Percentiles rank a stretch among this genome's conserved stretches.
These are phyloP conservation scores for Sterrhoptilus dennistouni DNA, from an alignment of 2,113 vertebrate genomes.

Conservation along the genomic window DNA sequence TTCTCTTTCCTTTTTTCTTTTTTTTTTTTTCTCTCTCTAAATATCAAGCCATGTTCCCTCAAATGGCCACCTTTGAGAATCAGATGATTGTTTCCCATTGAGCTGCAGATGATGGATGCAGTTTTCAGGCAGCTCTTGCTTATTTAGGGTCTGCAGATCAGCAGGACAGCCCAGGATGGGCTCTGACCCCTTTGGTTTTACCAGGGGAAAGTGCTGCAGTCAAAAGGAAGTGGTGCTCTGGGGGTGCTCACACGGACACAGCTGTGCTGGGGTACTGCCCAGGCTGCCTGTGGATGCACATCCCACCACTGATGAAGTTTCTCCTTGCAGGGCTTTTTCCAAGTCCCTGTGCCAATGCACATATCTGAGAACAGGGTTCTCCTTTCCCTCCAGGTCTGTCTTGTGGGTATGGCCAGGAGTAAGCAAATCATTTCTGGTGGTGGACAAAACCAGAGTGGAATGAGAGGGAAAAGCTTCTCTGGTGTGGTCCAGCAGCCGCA, in stretches of 20 bases:
- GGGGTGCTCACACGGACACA: accelerated
- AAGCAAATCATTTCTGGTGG: background rate
- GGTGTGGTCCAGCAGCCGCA: background rate
- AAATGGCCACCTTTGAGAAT: background rate
- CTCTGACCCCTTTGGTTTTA: background rate
- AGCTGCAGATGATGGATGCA: background rate
- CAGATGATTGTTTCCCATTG: background rate
- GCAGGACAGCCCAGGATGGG: background rate
- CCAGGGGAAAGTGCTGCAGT: background rate
- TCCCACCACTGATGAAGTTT: background rate
- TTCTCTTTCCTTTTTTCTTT: accelerated
- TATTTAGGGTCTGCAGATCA: background rate
- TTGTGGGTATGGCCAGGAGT: background rate
- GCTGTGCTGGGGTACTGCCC: accelerated
- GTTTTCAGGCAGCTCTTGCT: background rate
- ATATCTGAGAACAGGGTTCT: background rate
- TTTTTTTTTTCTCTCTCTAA: background rate
- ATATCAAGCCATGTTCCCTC: background rate
- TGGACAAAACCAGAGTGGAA: background rate
- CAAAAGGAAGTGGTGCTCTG: background rate
- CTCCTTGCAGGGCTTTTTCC: background rate
- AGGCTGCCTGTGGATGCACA: background rate
- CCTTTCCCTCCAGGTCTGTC: background rate
- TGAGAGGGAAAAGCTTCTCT: background rate
- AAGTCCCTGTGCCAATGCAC: background rate